Percentiles rank a stretch among this genome's conserved stretches.
Evolutionary conservation across 2,888 invertebrate species (phyloP).

Genomic region (Idaea biselata): DNA sequence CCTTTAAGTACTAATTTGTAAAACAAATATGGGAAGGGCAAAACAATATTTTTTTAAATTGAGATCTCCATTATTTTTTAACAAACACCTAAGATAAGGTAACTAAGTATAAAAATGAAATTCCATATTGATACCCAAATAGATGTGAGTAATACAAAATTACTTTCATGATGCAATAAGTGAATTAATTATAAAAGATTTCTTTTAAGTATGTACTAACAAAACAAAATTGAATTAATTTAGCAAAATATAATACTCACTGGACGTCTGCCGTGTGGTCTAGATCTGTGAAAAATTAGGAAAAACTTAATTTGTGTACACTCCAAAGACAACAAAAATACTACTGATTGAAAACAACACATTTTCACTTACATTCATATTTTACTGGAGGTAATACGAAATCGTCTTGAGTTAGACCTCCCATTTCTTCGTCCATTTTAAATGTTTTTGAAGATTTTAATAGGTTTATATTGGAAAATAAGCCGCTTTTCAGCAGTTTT

Average conservation of each 20-base stretch:
- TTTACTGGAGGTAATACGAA: slow-evolving; percentile 83
- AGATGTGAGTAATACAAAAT: background rate
- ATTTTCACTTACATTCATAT: slow-evolving; percentile 89
- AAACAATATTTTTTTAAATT: too few species aligned
- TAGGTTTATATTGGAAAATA: background rate
- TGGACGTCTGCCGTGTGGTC: slow-evolving; percentile 99
- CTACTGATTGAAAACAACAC: background rate
- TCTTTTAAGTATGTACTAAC: too few species aligned
- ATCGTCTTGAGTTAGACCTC: slow-evolving; percentile 81
- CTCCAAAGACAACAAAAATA: background rate
- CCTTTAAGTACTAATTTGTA: too few species aligned
- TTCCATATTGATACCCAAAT: background rate
- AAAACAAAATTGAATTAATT: background rate
- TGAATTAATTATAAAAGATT: background rate
- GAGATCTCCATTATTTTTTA: too few species aligned
- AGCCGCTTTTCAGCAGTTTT: background rate
- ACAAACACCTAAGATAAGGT: too few species aligned
- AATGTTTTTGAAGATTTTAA: background rate
- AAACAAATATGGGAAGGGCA: too few species aligned
- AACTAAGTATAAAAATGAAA: too few species aligned
- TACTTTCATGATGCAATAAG: background rate
- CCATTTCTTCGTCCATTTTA: slow-evolving; percentile 68
- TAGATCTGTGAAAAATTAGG: slow-evolving; percentile 84
- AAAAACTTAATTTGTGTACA: background rate
- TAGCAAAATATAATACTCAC: slow-evolving; percentile 81